A percentile compares a stretch with the other conserved stretches of the same genome.
phyloP scores from a whole-genome alignment of 2,797 vertebrate species.

The Simalia tracyae region DNA sequence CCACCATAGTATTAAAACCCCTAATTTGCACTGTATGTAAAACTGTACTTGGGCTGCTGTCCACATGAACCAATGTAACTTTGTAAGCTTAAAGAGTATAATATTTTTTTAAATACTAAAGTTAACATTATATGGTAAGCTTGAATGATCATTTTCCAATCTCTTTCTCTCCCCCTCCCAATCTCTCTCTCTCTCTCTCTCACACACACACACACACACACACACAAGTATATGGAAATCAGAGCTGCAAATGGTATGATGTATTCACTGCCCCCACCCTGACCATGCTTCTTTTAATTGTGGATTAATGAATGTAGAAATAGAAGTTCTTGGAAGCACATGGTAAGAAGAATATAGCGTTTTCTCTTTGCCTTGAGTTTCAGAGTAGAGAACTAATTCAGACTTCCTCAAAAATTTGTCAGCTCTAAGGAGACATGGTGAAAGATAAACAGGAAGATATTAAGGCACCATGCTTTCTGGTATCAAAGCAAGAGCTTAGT shows the following conservation, averaged over 20 bases:
- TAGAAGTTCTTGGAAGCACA: neutral
- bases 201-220: no score
- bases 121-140: neutral
- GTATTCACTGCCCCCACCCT: neutral
- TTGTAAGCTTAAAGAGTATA: neutral
- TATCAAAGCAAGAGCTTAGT: neutral
- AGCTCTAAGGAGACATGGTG: neutral
- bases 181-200: no score
- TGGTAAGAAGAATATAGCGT: neutral
- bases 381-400: neutral
- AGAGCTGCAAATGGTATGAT: neutral
- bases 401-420: neutral
- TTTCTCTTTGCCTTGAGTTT: neutral
- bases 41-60: neutral
- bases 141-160: neutral
- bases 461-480: neutral
- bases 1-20: neutral
- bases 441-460: neutral
- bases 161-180: neutral
- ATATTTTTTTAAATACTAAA: neutral
- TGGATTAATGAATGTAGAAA: neutral
- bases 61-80: constrained; percentile 16
- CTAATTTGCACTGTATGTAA: neutral
- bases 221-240: neutral
- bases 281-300: neutral